Conservation (phyloP, 2,888 invertebrate genomes). For the Stenchaetothrips biformis region DNA sequence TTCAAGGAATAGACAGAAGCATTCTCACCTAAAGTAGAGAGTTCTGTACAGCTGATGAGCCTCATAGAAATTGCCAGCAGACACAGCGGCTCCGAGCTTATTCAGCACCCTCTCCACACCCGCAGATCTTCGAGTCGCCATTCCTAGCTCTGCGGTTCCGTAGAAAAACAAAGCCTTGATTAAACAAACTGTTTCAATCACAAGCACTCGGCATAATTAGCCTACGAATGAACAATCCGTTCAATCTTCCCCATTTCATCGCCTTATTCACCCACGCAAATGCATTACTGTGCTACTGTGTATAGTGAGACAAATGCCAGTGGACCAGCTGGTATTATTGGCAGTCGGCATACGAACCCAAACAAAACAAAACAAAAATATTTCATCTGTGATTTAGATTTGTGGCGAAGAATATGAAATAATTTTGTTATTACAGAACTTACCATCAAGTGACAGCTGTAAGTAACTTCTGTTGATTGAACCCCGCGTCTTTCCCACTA, state of each 20-base stretch:
- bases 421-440: no score
- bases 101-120: slow-evolving; percentile 64
- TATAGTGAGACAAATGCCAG: no score
- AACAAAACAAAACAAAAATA: no score
- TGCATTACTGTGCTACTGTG: background rate
- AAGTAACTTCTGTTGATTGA: no score
- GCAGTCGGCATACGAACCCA: no score
- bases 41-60: slow-evolving; percentile 96
- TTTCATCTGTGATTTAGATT: no score
- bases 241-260: background rate
- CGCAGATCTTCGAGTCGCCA: slow-evolving; percentile 49
- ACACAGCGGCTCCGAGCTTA: slow-evolving; percentile 74
- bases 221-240: no score
- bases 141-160: slow-evolving; percentile 40
- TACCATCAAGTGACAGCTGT: no score
- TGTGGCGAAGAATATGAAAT: no score
- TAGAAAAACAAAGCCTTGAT: background rate
- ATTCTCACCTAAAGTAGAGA: slow-evolving; percentile 79
- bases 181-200: background rate
- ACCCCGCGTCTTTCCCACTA: no score
- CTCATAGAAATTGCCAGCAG: slow-evolving; percentile 86
- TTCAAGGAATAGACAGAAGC: background rate
- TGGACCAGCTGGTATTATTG: no score
- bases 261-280: background rate
- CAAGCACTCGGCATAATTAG: background rate